Evolutionary conservation across 2,797 vertebrate genomes (phyloP).

Genomic region (Aselliscus stoliczkanus): DNA sequence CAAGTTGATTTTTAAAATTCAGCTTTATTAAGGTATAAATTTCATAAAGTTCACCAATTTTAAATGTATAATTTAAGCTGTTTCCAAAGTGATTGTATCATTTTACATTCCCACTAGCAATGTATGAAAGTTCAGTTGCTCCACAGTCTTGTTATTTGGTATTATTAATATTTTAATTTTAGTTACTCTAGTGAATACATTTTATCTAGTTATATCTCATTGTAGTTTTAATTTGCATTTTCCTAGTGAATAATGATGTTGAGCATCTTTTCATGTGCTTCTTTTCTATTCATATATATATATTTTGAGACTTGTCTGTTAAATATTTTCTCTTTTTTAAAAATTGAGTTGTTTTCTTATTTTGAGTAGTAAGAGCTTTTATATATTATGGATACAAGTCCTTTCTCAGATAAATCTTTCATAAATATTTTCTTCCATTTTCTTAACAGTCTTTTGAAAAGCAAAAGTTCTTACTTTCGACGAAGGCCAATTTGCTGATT

Average conservation of each 20-base stretch:
- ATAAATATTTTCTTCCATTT: conserved; percentile 7
- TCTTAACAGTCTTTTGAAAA: not conserved
- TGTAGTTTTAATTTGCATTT: not conserved
- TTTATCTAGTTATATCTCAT: not conserved
- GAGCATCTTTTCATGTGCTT: not conserved
- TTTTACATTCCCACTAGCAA: not conserved
- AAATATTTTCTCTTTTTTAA: not conserved
- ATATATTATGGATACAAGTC: not conserved
- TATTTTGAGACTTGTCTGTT: not conserved
- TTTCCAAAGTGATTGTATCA: not conserved
- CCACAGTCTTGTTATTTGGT: not conserved
- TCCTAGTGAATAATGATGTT: not conserved
- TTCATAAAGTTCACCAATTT: not conserved
- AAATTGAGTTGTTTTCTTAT: not conserved
- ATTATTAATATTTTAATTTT: conserved; percentile 40
- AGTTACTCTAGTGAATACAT: not conserved
- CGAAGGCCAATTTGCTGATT: not conserved
- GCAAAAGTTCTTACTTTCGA: not conserved
- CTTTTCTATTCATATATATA: not conserved
- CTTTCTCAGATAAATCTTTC: not conserved
- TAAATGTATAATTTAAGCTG: not conserved
- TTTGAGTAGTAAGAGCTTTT: not conserved
- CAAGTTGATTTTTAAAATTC: not conserved
- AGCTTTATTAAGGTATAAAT: not conserved
- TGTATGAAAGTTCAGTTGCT: not conserved